Evolutionary conservation across 2,888 invertebrate species (phyloP), one percentile per base, ranked within the genome.

Genomic region (Anoplius nigerrimus): DNA sequence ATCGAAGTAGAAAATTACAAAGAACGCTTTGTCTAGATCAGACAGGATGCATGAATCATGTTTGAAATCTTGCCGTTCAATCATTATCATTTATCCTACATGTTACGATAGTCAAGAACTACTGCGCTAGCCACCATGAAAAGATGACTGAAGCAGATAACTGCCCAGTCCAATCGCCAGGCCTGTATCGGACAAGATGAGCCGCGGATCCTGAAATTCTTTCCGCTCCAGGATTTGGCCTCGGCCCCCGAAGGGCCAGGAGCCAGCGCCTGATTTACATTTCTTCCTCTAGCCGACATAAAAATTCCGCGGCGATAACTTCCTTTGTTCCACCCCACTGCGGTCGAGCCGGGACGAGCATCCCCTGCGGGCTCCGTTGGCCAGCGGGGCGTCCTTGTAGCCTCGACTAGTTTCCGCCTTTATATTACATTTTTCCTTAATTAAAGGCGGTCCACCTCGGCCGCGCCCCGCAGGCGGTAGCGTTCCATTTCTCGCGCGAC

Each of bases 351-450:
- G 73, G 66, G 88, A 89, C 22, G 87, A 90, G 90, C 90, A 90
- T 91, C 91, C 91, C 91, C 91, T 91, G 90, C 84, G 89, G 88
- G 90, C 91, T 27, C 27, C 6, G 27, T 27, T 5, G 27, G 11
- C 34, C n/a, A 87, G 88, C 85, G 91, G 91, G 91, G 91, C 90
- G 91, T 90, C 90, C 90, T 89, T 90, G 90, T 78, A 79, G 90
- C 90, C 89, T 86, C 76, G 70, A 78, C 79, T 82, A 84, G 84
- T 83, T 83, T 84, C 82, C 75, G 72, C 81, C n/a, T 81, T 83
- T 84, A 82, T 86, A 86, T 87, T 87, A 86, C 82, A 85, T 85
- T 86, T 83, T 84, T 82, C 70, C 78, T 79, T 85, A 84, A 87
- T 87, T 84, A 86, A 86, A 85, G 82, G 79, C 80, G 78, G 73